phyloP scores from a whole-genome alignment of 2,113 vertebrate species.

The Scomber colias region DNA sequence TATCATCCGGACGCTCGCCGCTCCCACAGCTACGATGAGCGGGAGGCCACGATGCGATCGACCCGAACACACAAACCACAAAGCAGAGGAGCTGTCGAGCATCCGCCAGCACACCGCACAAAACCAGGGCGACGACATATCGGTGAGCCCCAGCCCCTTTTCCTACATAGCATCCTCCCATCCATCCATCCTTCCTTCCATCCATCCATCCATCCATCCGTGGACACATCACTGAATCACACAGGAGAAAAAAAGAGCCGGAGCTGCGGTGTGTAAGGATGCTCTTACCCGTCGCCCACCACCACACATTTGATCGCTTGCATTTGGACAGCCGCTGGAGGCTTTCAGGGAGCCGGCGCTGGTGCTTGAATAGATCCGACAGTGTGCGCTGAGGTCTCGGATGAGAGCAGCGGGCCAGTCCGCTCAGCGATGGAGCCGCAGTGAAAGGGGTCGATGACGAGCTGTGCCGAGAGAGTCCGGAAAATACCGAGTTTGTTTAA shows the following conservation, averaged over 20 bases:
- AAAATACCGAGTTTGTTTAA: conserved; percentile 79
- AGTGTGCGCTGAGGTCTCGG: conserved; percentile 56
- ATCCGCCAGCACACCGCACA: neutral
- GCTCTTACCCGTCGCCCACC: conserved; percentile 87
- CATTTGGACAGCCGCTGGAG: conserved; percentile 76
- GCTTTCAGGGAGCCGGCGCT: conserved; percentile 48
- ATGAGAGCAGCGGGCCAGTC: conserved; percentile 77
- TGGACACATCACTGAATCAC: conserved; percentile 50
- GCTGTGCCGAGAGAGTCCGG: conserved; percentile 67
- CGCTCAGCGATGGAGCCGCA: conserved; percentile 81
- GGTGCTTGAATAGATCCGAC: conserved; percentile 44
- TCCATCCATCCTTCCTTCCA: conserved; percentile 69
- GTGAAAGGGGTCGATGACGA: conserved; percentile 74
- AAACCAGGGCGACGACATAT: conserved; percentile 32
- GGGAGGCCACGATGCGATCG: neutral
- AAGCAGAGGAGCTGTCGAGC: neutral
- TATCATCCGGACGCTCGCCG: conserved; percentile 37
- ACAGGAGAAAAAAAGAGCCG: conserved; percentile 7
- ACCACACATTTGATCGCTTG: conserved; percentile 89
- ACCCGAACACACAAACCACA: neutral
- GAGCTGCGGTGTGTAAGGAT: neutral
- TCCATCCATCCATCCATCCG: conserved; percentile 77
- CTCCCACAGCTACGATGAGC: neutral
- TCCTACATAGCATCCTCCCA: conserved; percentile 78
- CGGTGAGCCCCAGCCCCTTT: conserved; percentile 73